Conservation (phyloP, 2,888 invertebrate genomes). For the Drosophila diplacantha region DNA sequence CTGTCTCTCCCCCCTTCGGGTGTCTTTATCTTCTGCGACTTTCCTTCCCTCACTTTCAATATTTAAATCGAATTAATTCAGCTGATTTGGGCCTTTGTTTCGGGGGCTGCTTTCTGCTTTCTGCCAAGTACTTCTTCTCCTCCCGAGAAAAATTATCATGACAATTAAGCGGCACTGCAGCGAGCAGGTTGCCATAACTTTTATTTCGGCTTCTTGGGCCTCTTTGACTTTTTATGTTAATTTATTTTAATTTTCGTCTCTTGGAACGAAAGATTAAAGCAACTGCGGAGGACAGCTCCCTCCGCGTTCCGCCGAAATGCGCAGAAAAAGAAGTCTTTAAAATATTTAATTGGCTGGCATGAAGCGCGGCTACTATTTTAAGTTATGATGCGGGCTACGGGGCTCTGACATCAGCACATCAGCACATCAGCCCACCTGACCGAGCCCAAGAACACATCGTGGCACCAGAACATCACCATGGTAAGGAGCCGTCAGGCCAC, state of each 20-base stretch:
- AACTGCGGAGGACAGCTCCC: constrained; percentile 41
- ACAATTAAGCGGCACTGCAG: constrained; percentile 65
- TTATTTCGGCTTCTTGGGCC: constrained; percentile 42
- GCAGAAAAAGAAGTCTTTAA: constrained; percentile 40
- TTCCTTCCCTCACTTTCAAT: constrained; percentile 52
- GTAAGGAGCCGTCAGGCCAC: constrained; percentile 14
- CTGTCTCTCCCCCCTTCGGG: constrained; percentile 15
- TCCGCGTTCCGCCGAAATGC: constrained; percentile 32
- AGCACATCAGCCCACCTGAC: constrained; percentile 38
- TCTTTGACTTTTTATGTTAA: constrained; percentile 65
- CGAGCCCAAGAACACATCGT: background rate
- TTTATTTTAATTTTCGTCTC: constrained; percentile 62
- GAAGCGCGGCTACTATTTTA: constrained; percentile 60
- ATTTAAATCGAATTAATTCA: constrained; percentile 15
- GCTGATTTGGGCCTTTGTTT: constrained; percentile 12
- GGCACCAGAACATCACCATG: constrained; percentile 8
- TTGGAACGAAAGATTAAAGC: constrained; percentile 44
- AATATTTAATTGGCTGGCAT: constrained; percentile 62
- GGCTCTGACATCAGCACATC: constrained; percentile 68
- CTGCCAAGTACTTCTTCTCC: constrained; percentile 4
- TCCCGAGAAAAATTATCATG: constrained; percentile 54
- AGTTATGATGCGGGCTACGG: constrained; percentile 55
- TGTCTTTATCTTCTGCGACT: constrained; percentile 27
- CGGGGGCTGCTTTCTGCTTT: constrained; percentile 15
- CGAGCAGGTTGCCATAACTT: constrained; percentile 44